Evolutionary conservation across 2,888 invertebrate genomes (phyloP).

Genomic region (Stictocephala bisonia): DNA sequence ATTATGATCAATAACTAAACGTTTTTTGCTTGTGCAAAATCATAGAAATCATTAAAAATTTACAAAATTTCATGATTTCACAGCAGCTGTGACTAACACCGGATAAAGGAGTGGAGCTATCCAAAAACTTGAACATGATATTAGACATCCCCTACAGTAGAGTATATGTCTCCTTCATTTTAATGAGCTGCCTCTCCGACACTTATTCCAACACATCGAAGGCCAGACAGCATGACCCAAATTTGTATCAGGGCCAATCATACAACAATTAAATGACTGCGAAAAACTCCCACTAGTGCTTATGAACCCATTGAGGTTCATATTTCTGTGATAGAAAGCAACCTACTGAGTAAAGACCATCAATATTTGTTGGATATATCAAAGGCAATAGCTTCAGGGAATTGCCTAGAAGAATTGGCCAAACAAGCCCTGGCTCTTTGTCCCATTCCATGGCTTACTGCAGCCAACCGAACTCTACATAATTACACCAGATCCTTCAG

Average conservation of each 20-base stretch:
- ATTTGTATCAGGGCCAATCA: conserved; percentile 13
- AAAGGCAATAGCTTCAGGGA: conserved; percentile 10
- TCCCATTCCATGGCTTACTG: conserved; percentile 42
- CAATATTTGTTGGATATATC: conserved; percentile 32
- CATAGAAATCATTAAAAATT: too few relatives aligned
- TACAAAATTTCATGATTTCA: too few relatives aligned
- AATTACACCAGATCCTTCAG: too few relatives aligned
- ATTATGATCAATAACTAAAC: too few relatives aligned
- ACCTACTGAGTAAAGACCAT: conserved; percentile 31
- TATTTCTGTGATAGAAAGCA: conserved; percentile 15
- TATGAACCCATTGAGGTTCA: conserved; percentile 11
- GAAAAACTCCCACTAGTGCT: conserved; percentile 23
- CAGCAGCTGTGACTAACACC: conserved; percentile 39
- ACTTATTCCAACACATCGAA: conserved; percentile 23
- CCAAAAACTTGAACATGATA: background rate
- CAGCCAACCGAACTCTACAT: conserved; percentile 47
- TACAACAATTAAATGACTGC: conserved; percentile 7
- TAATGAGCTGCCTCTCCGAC: conserved; percentile 12
- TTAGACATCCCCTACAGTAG: conserved; percentile 38
- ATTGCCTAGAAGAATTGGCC: conserved; percentile 23
- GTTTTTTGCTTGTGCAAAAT: too few relatives aligned
- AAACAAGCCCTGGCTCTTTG: too few relatives aligned
- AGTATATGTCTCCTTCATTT: conserved; percentile 33
- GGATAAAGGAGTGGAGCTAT: conserved; percentile 38
- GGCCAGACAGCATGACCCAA: conserved; percentile 8